Conservation (phyloP, 2,797 vertebrate genomes). For the Nyctibius grandis region DNA sequence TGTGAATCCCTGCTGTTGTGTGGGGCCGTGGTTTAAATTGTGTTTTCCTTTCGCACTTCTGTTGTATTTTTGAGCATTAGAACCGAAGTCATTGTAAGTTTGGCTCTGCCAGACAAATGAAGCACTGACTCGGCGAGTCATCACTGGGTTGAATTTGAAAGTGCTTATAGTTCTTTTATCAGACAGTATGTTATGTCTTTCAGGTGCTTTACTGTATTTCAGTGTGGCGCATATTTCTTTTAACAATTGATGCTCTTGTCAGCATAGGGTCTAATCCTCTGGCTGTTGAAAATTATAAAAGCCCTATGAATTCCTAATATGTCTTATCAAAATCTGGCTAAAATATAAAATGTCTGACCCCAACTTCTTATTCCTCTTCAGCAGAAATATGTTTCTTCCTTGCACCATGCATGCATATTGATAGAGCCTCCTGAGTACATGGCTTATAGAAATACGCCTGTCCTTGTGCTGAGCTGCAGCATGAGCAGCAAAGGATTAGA, state of each 20-base stretch:
- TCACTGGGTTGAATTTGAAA: slow-evolving; percentile 31
- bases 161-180: slow-evolving; percentile 29
- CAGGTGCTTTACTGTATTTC: slow-evolving; percentile 23
- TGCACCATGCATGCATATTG: background rate
- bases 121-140: background rate
- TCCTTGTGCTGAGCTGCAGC: slow-evolving; percentile 13
- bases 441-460: background rate
- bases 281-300: slow-evolving; percentile 51
- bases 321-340: slow-evolving; percentile 57
- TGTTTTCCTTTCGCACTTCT: background rate
- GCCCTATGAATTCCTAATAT: slow-evolving; percentile 54
- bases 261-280: slow-evolving; percentile 42
- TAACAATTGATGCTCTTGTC: slow-evolving; percentile 48
- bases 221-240: slow-evolving; percentile 3
- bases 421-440: background rate
- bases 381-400: slow-evolving; percentile 19
- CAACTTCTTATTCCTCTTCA: slow-evolving; percentile 17
- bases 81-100: background rate
- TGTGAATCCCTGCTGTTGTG: background rate
- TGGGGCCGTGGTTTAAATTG: background rate
- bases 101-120: slow-evolving; percentile 14
- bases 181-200: background rate
- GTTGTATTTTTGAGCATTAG: background rate
- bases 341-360: slow-evolving; percentile 38
- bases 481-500: background rate